Base-by-base conservation (phyloP, 2,113 vertebrate genomes). In the Salvelinus alpinus region DNA sequence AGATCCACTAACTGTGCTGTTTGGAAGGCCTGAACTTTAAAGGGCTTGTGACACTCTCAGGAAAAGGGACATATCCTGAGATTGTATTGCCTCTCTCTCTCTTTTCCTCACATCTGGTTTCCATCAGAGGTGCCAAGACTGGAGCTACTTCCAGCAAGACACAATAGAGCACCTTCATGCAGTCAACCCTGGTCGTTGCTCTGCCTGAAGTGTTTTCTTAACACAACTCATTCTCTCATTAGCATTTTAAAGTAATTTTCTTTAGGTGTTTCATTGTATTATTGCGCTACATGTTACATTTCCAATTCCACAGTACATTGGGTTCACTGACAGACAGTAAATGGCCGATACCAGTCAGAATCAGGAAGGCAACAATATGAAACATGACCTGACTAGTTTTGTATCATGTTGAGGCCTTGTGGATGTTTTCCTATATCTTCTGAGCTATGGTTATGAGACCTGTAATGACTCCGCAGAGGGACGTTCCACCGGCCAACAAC, bases 101-200 rank as follows among this genome's bases (percentile, higher is more conserved):
- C 70, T 25, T 87, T 78, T 66, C 70, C 47, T 70, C 70, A 82
- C 91, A 94, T 93, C 91, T 94, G 93, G 77, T 94, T 92, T 82
- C 80, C 84, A 92, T 94, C 83, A 89, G 80, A 64, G 60, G 70
- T 73, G 69, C 72, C 54, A 72, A 64, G 60, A 51, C 76, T 82
- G 77, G 62, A 80, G 78, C 80, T 71, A 60, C 79, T 78, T 59
- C 4, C 72, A 29, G 69, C 44, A 71, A 64, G 80, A 75, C 77
- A 86, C 78, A 76, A 78, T 72, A 34, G 77, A 47, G 78, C 18
- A 44, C 38, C 8, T 44, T 9, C 38, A 11, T 25, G 44, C 29
- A 47, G 34, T 65, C 65, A 73, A 73, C 31, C 31, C 31, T 34
- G 1, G 31, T 6, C 5, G 5, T 34, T 34, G 5, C 31, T 51